Evolutionary conservation across 2,888 invertebrate genomes (phyloP).

Genomic region (Cataglyphis livida): DNA sequence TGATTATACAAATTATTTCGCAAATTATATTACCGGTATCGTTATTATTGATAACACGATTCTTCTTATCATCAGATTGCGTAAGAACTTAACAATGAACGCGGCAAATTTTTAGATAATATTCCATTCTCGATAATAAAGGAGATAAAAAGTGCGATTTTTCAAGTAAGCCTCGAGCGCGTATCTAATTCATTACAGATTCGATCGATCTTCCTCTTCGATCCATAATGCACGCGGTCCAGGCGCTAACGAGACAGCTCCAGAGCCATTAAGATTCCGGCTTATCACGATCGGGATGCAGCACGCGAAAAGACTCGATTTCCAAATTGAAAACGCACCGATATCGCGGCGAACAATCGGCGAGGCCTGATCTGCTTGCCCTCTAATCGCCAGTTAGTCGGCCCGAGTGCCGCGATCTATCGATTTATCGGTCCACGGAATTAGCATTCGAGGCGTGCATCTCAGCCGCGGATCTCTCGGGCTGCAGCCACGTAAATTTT

Average conservation of each 20-base stretch:
- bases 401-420: constrained; percentile 67
- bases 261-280: constrained; percentile 58
- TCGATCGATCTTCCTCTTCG: constrained; percentile 57
- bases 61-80: background rate
- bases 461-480: constrained; percentile 64
- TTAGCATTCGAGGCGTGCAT: constrained; percentile 81
- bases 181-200: constrained; percentile 52
- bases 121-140: constrained; percentile 14
- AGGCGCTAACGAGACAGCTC: constrained; percentile 69
- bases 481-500: constrained; percentile 59
- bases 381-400: constrained; percentile 76
- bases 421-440: constrained; percentile 76
- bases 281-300: constrained; percentile 67
- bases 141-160: constrained; percentile 16
- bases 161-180: constrained; percentile 28
- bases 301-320: constrained; percentile 63
- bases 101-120: constrained; percentile 23
- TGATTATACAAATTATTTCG: background rate
- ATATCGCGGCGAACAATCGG: constrained; percentile 67
- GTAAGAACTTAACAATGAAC: background rate
- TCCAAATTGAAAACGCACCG: constrained; percentile 75
- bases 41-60: background rate
- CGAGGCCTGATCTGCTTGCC: constrained; percentile 63
- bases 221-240: constrained; percentile 38
- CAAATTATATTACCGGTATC: background rate